These are phyloP conservation scores for Lagria hirta DNA, from an alignment of 2,888 invertebrate genomes.

Conservation along the genomic window DNA sequence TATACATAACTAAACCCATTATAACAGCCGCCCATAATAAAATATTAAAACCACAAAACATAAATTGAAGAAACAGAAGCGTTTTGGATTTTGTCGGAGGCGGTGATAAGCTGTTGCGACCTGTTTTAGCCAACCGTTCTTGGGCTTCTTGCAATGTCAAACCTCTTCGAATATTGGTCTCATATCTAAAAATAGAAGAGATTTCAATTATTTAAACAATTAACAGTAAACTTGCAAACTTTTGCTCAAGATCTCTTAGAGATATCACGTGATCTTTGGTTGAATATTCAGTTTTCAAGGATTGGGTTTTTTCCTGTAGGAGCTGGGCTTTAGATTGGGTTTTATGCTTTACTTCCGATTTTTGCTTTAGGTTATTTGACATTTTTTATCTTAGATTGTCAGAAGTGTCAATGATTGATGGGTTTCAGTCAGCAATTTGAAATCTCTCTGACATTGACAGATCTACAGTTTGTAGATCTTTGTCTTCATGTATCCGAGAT, in stretches of 20 bases:
- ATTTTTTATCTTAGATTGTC: too few relatives aligned
- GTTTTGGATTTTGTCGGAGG: slow-evolving; percentile 63
- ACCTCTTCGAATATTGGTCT: slow-evolving; percentile 57
- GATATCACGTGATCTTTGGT: slow-evolving; percentile 41
- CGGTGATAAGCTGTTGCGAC: slow-evolving; percentile 65
- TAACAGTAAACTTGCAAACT: too few relatives aligned
- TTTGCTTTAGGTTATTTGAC: too few relatives aligned
- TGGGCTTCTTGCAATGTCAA: slow-evolving; percentile 59
- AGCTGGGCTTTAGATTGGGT: slow-evolving; percentile 6
- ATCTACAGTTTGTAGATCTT: too few relatives aligned
- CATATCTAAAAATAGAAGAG: slow-evolving; percentile 42
- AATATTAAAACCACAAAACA: slow-evolving; percentile 72
- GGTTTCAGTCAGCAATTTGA: too few relatives aligned
- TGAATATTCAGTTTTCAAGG: slow-evolving; percentile 40
- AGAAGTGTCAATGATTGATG: too few relatives aligned
- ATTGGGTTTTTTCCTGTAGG: slow-evolving; percentile 33
- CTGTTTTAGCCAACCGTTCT: slow-evolving; percentile 58
- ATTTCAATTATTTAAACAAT: too few relatives aligned
- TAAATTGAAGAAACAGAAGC: slow-evolving; percentile 64
- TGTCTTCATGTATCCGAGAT: too few relatives aligned
- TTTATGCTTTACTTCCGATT: slow-evolving; percentile 3
- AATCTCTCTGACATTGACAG: too few relatives aligned
- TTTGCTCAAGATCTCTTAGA: slow-evolving; percentile 38
- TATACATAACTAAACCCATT: slow-evolving; percentile 63
- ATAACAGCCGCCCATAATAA: slow-evolving; percentile 69